Evolutionary conservation across 2,797 vertebrate species (phyloP).

Genomic region (Arctocebus calabarensis): DNA sequence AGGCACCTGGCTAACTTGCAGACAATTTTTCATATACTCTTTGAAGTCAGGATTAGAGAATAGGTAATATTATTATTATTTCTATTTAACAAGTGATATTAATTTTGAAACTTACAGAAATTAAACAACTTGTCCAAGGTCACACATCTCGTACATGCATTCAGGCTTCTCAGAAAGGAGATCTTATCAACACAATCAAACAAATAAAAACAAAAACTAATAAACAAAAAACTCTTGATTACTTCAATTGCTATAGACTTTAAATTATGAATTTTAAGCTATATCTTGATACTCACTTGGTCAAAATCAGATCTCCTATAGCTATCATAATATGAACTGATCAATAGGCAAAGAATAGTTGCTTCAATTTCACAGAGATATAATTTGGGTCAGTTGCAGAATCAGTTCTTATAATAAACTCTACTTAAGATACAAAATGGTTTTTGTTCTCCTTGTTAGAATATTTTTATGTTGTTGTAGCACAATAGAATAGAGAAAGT

Average conservation of each 20-base stretch:
- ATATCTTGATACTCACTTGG: background rate
- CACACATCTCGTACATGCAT: background rate
- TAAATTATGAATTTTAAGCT: conserved; percentile 45
- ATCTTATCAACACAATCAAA: background rate
- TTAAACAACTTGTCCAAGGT: background rate
- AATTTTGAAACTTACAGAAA: conserved; percentile 9
- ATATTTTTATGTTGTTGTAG: background rate
- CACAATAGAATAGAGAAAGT: conserved; percentile 4
- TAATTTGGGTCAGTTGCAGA: conserved; percentile 18
- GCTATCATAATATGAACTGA: background rate
- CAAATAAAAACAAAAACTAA: background rate
- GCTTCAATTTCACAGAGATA: conserved; percentile 53
- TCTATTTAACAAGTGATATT: background rate
- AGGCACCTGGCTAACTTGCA: background rate
- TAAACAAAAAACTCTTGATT: background rate
- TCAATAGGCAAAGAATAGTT: background rate
- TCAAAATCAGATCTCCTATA: background rate
- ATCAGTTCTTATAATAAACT: conserved; percentile 1
- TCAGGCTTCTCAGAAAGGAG: conserved; percentile 7
- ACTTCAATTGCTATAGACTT: background rate
- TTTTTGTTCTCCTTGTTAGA: background rate
- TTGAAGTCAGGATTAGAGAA: background rate
- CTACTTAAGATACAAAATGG: conserved; percentile 4
- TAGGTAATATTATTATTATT: background rate
- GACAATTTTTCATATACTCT: background rate